phyloP scores from a whole-genome alignment of 2,113 vertebrate species.

The Odontesthes bonariensis region DNA sequence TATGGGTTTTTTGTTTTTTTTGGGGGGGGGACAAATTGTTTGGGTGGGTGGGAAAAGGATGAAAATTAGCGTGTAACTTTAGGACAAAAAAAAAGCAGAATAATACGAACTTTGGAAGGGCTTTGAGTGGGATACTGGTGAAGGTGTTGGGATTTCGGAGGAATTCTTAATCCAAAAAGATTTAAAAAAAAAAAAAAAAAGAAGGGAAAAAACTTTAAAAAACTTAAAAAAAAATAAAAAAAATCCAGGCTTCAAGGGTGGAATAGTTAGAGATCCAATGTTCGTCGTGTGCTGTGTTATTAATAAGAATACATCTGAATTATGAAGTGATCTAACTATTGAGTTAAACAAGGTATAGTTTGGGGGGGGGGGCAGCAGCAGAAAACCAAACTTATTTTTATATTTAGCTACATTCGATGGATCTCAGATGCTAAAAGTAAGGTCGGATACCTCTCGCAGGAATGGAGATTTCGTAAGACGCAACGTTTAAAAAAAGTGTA shows the following conservation, averaged over 20 bases:
- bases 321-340: constrained; percentile 75
- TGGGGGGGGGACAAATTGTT: neutral
- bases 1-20: constrained; percentile 8
- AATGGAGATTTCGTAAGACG: neutral
- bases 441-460: neutral
- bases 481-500: constrained; percentile 12
- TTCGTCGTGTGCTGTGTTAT: constrained; percentile 82
- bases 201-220: neutral
- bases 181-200: too few relatives aligned
- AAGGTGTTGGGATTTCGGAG: constrained; percentile 4
- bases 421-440: constrained; percentile 10
- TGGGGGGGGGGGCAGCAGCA: constrained; percentile 23
- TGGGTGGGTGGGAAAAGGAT: neutral
- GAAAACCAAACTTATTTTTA: constrained; percentile 47
- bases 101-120: constrained; percentile 9
- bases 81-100: neutral
- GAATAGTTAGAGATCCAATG: constrained; percentile 75
- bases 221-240: constrained; percentile 13
- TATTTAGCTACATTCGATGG: constrained; percentile 24
- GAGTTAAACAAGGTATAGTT: constrained; percentile 51
- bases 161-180: neutral
- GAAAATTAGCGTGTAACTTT: neutral
- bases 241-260: constrained; percentile 61
- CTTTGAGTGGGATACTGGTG: constrained; percentile 22
- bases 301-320: constrained; percentile 76